A percentile compares a stretch with the other conserved stretches of the same genome.
These are phyloP conservation scores for Bruchidius siliquastri DNA, from an alignment of 2,888 invertebrate genomes.

Conservation along the genomic window DNA sequence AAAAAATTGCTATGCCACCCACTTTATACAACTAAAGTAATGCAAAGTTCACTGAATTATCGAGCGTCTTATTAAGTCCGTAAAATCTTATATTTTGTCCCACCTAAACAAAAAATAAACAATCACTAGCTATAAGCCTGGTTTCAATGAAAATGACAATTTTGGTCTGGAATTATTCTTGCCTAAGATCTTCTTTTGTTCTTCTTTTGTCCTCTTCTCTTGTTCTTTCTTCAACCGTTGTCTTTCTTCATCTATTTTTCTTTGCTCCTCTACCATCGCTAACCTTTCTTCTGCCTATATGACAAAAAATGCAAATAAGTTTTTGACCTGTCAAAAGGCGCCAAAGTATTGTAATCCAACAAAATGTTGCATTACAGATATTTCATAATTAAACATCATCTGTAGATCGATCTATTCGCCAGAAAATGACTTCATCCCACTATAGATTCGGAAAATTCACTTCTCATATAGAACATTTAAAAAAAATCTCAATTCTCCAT, in stretches of 20 bases:
- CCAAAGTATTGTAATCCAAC: too few relatives aligned
- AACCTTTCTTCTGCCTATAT: conserved; percentile 91
- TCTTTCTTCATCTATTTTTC: conserved; percentile 92
- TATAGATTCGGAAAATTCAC: too few relatives aligned
- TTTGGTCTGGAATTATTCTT: conserved; percentile 96
- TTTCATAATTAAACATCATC: too few relatives aligned
- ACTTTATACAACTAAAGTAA: neutral
- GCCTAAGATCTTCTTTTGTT: conserved; percentile 94
- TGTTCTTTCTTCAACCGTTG: conserved; percentile 91
- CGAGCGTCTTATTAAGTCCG: neutral
- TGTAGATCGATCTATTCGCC: too few relatives aligned
- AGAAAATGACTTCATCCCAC: too few relatives aligned
- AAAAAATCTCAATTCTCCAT: too few relatives aligned
- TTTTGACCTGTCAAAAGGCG: too few relatives aligned
- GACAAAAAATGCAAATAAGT: conserved; percentile 18
- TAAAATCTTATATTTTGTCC: neutral
- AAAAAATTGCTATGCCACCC: neutral
- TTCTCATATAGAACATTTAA: too few relatives aligned
- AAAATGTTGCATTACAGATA: too few relatives aligned
- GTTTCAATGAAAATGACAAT: conserved; percentile 85
- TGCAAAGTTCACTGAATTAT: neutral
- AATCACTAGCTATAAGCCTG: conserved; percentile 44
- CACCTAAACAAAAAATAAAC: neutral
- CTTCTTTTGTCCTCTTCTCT: conserved; percentile 86
- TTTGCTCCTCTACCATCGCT: conserved; percentile 94